phyloP scores from a whole-genome alignment of 2,113 vertebrate species.

The Hippocampus mohnikei region DNA sequence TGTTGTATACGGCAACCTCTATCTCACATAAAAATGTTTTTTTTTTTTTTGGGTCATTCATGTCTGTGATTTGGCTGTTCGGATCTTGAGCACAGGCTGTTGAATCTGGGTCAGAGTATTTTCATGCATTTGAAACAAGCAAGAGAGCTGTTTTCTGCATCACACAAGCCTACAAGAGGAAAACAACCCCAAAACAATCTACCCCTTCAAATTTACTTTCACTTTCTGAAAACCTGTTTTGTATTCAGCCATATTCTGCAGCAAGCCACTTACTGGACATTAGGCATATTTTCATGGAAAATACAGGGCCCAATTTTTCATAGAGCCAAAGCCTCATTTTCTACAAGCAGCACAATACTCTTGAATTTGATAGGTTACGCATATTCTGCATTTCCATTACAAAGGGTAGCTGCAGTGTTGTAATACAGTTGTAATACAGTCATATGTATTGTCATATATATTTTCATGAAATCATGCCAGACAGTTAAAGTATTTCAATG shows the following conservation, averaged over 20 bases:
- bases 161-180: constrained; percentile 1
- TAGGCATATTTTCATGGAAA: not conserved
- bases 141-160: constrained; percentile 2
- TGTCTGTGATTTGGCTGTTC: constrained; percentile 5
- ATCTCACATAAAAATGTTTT: not conserved
- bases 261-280: constrained; percentile 31
- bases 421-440: too few relatives aligned
- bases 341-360: not conserved
- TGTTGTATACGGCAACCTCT: not conserved
- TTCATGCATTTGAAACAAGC: not conserved
- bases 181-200: not conserved
- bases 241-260: constrained; percentile 23
- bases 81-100: not conserved
- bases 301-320: constrained; percentile 12
- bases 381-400: not conserved
- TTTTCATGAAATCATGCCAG: not conserved
- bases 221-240: constrained; percentile 22
- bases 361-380: not conserved
- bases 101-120: constrained; percentile 13
- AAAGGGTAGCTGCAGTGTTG: too few relatives aligned
- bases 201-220: constrained; percentile 10
- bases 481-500: not conserved
- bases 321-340: not conserved
- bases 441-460: too few relatives aligned
- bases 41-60: not conserved